Evolutionary conservation across 2,797 vertebrate genomes (phyloP).

Genomic region (Microcaecilia unicolor): DNA sequence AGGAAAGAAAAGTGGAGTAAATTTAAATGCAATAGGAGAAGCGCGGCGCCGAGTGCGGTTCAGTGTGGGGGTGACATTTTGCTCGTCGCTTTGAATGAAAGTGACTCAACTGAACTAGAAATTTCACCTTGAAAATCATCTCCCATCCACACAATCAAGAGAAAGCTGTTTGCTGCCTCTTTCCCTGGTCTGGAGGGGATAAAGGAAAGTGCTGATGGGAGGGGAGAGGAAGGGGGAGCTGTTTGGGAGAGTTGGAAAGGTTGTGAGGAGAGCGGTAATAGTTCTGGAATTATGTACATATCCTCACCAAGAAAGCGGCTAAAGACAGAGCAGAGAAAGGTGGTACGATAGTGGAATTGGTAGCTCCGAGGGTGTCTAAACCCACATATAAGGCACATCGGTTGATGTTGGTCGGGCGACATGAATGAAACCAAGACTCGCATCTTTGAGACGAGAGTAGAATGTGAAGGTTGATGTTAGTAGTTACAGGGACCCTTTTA

Average conservation of each 20-base stretch:
- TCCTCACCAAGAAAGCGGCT: neutral
- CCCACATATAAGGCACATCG: too few relatives aligned
- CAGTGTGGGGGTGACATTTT: constrained; percentile 90
- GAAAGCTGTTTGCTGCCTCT: constrained; percentile 39
- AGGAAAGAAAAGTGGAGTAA: constrained; percentile 96
- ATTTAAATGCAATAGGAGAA: constrained; percentile 98
- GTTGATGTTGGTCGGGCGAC: too few relatives aligned
- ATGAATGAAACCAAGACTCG: too few relatives aligned
- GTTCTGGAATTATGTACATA: neutral
- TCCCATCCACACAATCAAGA: constrained; percentile 71
- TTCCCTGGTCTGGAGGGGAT: constrained; percentile 12
- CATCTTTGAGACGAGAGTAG: too few relatives aligned
- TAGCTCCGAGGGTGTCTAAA: too few relatives aligned
- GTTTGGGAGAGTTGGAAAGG: fast-evolving
- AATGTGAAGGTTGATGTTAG: too few relatives aligned
- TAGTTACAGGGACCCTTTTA: too few relatives aligned
- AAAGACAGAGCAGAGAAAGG: neutral
- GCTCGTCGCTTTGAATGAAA: constrained; percentile 89
- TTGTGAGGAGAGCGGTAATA: fast-evolving
- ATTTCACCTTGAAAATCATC: constrained; percentile 96
- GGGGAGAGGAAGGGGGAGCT: fast-evolving
- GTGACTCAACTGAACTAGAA: constrained; percentile 83
- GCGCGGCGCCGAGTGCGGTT: constrained; percentile 76
- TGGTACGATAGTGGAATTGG: too few relatives aligned
- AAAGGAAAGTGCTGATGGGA: fast-evolving